Conservation (phyloP, 1,140 invertebrate species). For the Drosophila nasuta region DNA sequence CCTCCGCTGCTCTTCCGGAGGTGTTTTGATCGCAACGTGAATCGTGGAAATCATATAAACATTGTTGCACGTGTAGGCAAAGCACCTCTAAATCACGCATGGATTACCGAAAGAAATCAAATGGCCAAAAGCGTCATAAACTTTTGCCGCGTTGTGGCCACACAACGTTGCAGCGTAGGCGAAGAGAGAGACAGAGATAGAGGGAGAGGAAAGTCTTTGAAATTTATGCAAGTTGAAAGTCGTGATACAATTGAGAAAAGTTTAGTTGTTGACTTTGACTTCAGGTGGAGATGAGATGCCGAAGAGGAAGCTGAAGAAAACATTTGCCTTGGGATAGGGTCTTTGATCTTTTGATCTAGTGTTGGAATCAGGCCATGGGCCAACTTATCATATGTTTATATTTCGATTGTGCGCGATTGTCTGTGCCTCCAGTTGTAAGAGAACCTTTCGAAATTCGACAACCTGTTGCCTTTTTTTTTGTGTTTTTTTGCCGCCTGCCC, state of each 20-base stretch:
- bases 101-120: constrained; percentile 52
- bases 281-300: neutral
- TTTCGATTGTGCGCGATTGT: constrained; percentile 11
- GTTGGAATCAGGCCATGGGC: constrained; percentile 10
- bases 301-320: neutral
- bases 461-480: constrained; percentile 44
- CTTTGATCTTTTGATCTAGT: constrained; percentile 44
- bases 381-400: constrained; percentile 43
- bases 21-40: constrained; percentile 45
- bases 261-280: constrained; percentile 63
- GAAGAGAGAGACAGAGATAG: no score
- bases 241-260: constrained; percentile 77
- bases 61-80: constrained; percentile 42
- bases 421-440: neutral
- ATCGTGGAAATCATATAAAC: constrained; percentile 62
- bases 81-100: constrained; percentile 64
- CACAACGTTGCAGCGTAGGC: constrained; percentile 8
- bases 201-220: constrained; percentile 11
- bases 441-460: constrained; percentile 55
- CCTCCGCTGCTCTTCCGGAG: neutral
- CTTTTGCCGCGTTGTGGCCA: constrained; percentile 24
- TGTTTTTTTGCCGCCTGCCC: constrained; percentile 6
- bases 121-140: constrained; percentile 53
- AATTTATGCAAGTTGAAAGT: constrained; percentile 80
- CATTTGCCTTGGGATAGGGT: constrained; percentile 1